Evolutionary conservation across 2,797 vertebrate genomes (phyloP), one percentile per base, ranked within the genome.

Genomic region (Acrocephalus scirpaceus): DNA sequence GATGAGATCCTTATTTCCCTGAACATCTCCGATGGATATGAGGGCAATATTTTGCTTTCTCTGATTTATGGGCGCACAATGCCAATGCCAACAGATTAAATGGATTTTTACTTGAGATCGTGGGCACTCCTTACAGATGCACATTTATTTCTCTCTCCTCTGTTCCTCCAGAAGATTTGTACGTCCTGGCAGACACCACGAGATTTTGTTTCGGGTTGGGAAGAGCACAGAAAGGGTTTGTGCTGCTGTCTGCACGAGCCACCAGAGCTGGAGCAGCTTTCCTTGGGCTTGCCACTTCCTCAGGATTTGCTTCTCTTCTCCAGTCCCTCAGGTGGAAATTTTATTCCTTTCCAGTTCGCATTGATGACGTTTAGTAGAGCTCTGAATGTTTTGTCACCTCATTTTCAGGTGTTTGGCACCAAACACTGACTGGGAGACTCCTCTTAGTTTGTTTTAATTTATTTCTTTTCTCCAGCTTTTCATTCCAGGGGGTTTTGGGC

Each of bases 1-100:
- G 92, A 79, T 69, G 89, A 86, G 92, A 85, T 70, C 81, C 92
- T 87, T 34, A 86, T 93, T 94, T 92, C 95, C 87, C 89, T 22
- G n/a, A 93, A 51, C 85, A 66, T 90, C 93, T 80, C 87, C 10
- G 8, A 72, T 65, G 65, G 92, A 72, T 86, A 74, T 50, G 87
- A 80, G 83, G 75, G 85, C 82, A 94, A 77, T 79, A 65, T 94
- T 96, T 97, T 80, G 47, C 69, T 86, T 58, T 69, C 44, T 42
- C 70, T 92, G 93, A 95, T 93, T 92, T 90, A 83, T 30, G 58
- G 47, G 44, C 1, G 0, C 19, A 54, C 8, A 25, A 75, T 83
- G 79, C 91, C 73, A 23, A 78, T 62, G 87, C 87, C 92, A 86
- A 82, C 32, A 93, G 95, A 95, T 86, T 57, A 84, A 88, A 77